Base-by-base conservation (phyloP, 2,888 invertebrate species). In the Apamea epomidion region DNA sequence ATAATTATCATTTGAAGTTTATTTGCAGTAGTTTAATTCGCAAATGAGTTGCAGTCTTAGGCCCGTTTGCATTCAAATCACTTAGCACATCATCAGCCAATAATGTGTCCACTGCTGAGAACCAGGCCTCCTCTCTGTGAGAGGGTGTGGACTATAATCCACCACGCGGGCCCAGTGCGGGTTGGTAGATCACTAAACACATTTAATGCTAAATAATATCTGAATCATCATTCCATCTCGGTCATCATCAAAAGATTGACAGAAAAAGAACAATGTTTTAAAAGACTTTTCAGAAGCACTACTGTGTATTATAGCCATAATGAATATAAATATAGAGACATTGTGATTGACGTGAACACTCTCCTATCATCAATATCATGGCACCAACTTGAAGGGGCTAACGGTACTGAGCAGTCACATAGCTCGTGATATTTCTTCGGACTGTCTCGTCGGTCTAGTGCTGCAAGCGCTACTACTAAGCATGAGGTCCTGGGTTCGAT, bases 341-440 rank as follows among this genome's bases (percentile, higher is more conserved):
- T 80, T 48, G 16, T 68, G 60, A 74, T 75, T 62, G 60, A 51
- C 32, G n/a, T 60, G 16, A 68, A 68, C 21, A 12, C 12, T 5
- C 1, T 32, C 7, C 0, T 45, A 58, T 54, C 18, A 25, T 58
- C 48, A 48, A 16, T 25, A 18, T 32, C 7, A 75, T 62, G n/a
- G 54, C 32, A 12, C 10, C 18, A 45, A 45, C 6, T 29, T 45
- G 45, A 76, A 76, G 69, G 21, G 37, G 76, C n/a, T 69, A 83
- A 82, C 76, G 76, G 69, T n/a, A n/a, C n/a, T 29, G 1, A 69
- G 4, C 48, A 29, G 7, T 12, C 37, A 64, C 48, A 48, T 48
- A 14, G 48, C 16, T 48, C 48, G 14, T 48, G 16, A 16, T 48
- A 48, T 48, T 16, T 48, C 48, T 48, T 48, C 4, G 48, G 2